Conservation (phyloP, 2,113 vertebrate species). For the Neotoma lepida region DNA sequence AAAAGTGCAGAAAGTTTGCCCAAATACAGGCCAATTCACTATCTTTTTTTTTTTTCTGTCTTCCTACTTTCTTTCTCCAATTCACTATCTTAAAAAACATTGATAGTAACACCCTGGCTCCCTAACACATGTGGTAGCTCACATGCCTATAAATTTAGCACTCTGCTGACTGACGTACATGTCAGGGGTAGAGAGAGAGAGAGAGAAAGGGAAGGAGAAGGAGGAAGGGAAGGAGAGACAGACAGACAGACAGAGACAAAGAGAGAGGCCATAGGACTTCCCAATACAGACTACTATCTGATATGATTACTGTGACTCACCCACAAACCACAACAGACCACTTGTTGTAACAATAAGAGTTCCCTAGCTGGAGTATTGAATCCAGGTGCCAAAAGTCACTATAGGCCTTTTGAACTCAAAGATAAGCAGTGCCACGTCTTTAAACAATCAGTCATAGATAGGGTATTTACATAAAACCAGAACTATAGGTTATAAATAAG, state of each 20-base stretch:
- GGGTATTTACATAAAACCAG: neutral
- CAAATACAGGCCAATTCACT: neutral
- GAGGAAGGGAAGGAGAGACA: neutral
- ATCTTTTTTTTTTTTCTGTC: neutral
- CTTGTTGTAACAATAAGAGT: neutral
- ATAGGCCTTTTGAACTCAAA: neutral
- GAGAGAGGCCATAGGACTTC: neutral
- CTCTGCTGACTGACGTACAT: neutral
- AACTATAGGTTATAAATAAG: neutral
- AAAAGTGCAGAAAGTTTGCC: neutral
- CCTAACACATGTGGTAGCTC: neutral
- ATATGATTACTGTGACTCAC: neutral
- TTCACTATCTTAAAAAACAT: neutral
- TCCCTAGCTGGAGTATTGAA: neutral
- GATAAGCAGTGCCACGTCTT: neutral
- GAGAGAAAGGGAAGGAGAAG: neutral
- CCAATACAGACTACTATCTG: neutral
- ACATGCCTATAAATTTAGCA: neutral
- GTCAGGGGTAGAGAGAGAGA: no score
- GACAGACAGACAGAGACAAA: neutral
- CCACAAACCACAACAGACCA: neutral
- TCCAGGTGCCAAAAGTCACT: neutral
- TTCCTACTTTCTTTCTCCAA: neutral
- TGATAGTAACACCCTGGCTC: neutral
- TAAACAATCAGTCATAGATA: neutral